Percentiles rank a stretch among this genome's conserved stretches.
phyloP scores from a whole-genome alignment of 2,113 vertebrate species.

The Galbula dea region DNA sequence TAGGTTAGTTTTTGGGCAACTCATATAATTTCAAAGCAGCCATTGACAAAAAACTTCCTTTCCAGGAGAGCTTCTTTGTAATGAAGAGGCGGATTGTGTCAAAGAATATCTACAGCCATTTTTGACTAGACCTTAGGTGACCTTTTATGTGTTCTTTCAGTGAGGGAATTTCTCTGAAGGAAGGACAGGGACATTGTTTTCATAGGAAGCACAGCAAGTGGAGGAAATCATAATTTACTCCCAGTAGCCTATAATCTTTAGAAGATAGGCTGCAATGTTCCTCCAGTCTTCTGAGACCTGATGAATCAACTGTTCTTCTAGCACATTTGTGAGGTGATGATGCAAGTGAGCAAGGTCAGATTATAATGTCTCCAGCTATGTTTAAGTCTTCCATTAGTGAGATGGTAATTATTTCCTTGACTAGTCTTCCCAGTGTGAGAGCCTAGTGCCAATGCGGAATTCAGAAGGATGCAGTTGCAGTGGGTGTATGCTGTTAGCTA shows the following conservation, averaged over 20 bases:
- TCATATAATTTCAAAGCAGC: background rate
- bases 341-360: background rate
- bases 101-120: background rate
- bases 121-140: background rate
- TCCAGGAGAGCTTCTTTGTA: background rate
- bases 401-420: background rate
- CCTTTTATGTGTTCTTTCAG: background rate
- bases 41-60: background rate
- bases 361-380: background rate
- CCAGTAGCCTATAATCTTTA: background rate
- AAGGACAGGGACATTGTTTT: background rate
- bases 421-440: background rate
- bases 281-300: background rate
- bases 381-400: background rate
- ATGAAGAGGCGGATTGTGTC: background rate
- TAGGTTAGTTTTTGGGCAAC: background rate
- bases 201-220: background rate
- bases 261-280: background rate
- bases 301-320: slow-evolving; percentile 2
- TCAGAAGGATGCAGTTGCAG: background rate
- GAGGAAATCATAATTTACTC: background rate
- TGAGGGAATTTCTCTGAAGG: background rate
- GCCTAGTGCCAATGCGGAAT: background rate
- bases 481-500: background rate
- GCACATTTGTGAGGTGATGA: slow-evolving; percentile 4